These are phyloP conservation scores for Cisticola juncidis DNA, from an alignment of 2,113 vertebrate genomes.

Conservation along the genomic window DNA sequence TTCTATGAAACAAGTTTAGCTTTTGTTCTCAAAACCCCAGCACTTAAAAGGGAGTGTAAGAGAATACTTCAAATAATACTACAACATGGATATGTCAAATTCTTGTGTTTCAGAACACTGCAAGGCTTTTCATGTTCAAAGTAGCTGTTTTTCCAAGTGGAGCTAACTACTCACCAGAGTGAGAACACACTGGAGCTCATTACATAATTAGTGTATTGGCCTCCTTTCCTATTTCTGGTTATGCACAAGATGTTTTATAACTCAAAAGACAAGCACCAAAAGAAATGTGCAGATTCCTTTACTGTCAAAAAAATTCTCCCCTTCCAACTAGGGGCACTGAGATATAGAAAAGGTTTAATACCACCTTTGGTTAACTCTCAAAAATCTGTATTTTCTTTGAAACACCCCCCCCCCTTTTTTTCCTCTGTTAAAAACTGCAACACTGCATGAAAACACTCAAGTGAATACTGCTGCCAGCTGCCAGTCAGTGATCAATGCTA, in stretches of 20 bases:
- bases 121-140: background rate
- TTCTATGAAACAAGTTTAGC: background rate
- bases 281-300: background rate
- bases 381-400: background rate
- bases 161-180: background rate
- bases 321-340: background rate
- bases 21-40: background rate
- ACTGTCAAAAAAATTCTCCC: background rate
- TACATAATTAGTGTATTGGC: background rate
- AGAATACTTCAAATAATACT: background rate
- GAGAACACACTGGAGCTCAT: background rate
- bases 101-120: background rate
- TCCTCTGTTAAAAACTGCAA: background rate
- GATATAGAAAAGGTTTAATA: background rate
- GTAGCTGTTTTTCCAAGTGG: background rate
- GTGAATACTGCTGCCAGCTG: background rate
- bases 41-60: background rate
- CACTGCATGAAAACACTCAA: background rate
- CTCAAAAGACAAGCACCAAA: background rate
- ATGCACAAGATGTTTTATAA: background rate
- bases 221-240: background rate
- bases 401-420: accelerated
- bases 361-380: background rate
- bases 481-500: background rate
- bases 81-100: background rate